A percentile compares a stretch with the other conserved stretches of the same genome.
Conservation (phyloP, 1,140 invertebrate genomes). For the Apocrypta bakeri region DNA sequence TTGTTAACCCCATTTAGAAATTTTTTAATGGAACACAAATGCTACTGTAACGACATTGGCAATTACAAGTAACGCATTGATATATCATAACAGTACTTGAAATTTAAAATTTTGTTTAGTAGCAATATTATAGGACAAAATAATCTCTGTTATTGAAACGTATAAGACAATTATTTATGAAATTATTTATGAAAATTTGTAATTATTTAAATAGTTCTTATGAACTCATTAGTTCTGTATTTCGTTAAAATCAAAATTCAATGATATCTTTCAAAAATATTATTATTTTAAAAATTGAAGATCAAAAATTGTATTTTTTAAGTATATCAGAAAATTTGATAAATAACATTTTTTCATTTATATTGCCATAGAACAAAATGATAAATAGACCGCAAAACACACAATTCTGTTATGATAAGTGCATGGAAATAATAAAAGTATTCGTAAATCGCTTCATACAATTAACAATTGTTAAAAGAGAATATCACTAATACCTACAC, state of each 20-base stretch:
- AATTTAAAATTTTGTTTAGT: constrained; percentile 47
- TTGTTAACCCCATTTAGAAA: background rate
- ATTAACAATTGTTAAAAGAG: constrained; percentile 23
- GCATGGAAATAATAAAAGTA: constrained; percentile 8
- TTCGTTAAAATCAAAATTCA: too few relatives aligned
- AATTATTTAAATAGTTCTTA: too few relatives aligned
- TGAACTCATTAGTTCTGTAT: too few relatives aligned
- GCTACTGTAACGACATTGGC: constrained; percentile 1
- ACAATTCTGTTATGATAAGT: constrained; percentile 29
- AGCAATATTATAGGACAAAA: background rate
- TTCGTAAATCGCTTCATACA: constrained; percentile 40
- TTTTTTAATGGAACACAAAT: constrained; percentile 13
- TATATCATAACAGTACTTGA: constrained; percentile 10
- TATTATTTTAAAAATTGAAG: background rate
- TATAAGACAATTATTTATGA: background rate
- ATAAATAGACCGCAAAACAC: constrained; percentile 33
- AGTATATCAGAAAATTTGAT: background rate
- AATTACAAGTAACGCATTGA: constrained; percentile 41
- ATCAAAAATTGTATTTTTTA: background rate
- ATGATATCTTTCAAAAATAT: background rate
- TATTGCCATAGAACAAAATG: constrained; percentile 45
- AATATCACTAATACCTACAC: constrained; percentile 30
- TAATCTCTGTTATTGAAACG: background rate
- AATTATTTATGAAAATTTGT: background rate
- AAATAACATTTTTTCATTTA: background rate